Evolutionary conservation across 2,888 invertebrate genomes (phyloP).

Genomic region (Drosophila paramelanica): DNA sequence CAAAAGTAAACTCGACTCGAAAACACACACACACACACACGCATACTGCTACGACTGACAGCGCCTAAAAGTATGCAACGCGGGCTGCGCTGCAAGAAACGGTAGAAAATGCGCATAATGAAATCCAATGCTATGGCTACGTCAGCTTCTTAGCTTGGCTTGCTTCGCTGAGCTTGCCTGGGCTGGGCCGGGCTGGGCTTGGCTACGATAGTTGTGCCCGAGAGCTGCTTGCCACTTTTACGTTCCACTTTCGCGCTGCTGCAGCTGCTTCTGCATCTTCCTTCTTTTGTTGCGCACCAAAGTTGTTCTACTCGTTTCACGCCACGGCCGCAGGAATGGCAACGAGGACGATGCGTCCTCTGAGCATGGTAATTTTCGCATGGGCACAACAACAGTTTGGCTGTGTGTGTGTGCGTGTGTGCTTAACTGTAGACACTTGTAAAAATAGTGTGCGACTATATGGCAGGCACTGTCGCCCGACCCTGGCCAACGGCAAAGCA

Average conservation of each 20-base stretch:
- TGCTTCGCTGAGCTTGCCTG: conserved; percentile 36
- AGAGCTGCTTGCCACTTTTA: conserved; percentile 35
- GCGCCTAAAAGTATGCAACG: conserved; percentile 75
- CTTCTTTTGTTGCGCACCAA: conserved; percentile 63
- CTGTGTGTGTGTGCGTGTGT: conserved; percentile 43
- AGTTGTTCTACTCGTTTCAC: conserved; percentile 73
- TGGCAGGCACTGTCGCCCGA: conserved; percentile 73
- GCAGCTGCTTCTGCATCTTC: conserved; percentile 28
- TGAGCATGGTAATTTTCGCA: conserved; percentile 80
- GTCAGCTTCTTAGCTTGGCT: conserved; percentile 69
- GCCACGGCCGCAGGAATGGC: conserved; percentile 59
- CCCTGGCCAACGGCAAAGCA: conserved; percentile 78
- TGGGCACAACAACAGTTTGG: conserved; percentile 51
- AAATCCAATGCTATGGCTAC: conserved; percentile 73
- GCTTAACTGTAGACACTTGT: conserved; percentile 76
- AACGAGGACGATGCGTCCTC: conserved; percentile 46
- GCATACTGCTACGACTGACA: conserved; percentile 10
- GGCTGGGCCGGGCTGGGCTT: conserved; percentile 6
- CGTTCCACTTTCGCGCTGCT: conserved; percentile 57
- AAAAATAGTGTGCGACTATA: conserved; percentile 74
- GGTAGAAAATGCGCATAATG: conserved; percentile 80
- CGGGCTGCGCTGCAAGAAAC: conserved; percentile 61
- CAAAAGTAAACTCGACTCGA: conserved; percentile 65
- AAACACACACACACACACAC: conserved; percentile 15
- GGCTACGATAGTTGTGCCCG: conserved; percentile 37